Base-by-base conservation (phyloP, 2,888 invertebrate species). In the Drosophila affinis region DNA sequence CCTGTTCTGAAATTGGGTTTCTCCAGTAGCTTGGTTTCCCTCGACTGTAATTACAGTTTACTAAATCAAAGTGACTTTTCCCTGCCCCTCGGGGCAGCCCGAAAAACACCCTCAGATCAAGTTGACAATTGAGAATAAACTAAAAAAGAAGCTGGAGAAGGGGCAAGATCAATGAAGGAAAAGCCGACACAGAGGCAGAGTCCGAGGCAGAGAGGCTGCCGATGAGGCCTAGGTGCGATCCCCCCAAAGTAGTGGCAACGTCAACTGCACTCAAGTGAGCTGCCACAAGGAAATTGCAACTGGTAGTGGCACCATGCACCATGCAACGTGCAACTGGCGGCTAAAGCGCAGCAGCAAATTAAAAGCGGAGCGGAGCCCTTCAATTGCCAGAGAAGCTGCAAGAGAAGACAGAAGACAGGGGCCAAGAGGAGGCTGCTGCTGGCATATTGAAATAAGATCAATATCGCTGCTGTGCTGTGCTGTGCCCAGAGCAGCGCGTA, bases 391-490 rank as follows among this genome's bases (percentile, higher is more conserved):
- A 34, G 34, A 34, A 34, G 34, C 34, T 34, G 53, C 72, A 72
- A 72, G 72, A 51, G 75, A 69, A 72, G 72, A 56, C 55, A 69
- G 63, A 39, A 39, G 14, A 14, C 39, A 39, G 39, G 1, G 12
- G 32, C 32, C 10, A 32, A 32, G 32, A 32, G 39, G 39, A 14
- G 14, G 75, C 70, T 82, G 87, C 70, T 82, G 87, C 70, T 82
- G 87, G 85, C 87, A 83, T 87, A 83, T 83, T 83, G 85, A 83
- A 83, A 83, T 83, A 83, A 83, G 83, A 83, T 83, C 83, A 83
- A 83, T 83, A 83, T 83, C 83, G 82, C 12, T 34, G 34, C 21
- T 21, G 21, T 21, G 21, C 21, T 21, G 21, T 2, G 21, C 32
- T 32, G 34, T 12, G 34, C 12, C 2, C 29, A 29, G 76, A 81